Evolutionary conservation across 1,140 invertebrate species (phyloP).

Genomic region (Neodiprion lecontei): DNA sequence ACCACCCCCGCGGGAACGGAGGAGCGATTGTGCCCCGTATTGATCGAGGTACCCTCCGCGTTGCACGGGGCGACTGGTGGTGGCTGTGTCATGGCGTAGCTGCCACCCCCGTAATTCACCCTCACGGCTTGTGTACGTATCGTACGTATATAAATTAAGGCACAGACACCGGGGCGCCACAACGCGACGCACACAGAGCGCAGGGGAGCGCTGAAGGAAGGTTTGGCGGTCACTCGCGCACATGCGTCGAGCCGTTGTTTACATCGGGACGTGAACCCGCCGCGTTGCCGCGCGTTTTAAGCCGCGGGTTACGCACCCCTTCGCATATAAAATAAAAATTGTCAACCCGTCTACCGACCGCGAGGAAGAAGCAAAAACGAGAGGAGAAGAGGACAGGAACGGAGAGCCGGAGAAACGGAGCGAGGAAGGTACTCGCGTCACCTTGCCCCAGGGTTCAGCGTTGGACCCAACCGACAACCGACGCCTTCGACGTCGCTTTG

Average conservation of each 20-base stretch:
- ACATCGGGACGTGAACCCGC: constrained; percentile 26
- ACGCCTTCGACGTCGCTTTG: constrained; percentile 26
- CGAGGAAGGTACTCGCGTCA: constrained; percentile 14
- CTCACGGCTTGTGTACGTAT: not conserved
- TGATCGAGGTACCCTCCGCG: not conserved
- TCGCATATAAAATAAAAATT: constrained; percentile 21
- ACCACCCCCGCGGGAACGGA: not conserved
- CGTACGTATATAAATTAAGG: not conserved
- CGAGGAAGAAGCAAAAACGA: constrained; percentile 17
- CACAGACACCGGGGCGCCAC: not conserved
- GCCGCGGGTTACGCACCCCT: not conserved
- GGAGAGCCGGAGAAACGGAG: too few relatives aligned
- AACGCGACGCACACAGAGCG: not conserved
- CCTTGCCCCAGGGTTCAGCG: not conserved
- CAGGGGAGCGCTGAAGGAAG: not conserved
- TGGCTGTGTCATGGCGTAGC: not conserved
- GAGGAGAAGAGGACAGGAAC: not conserved
- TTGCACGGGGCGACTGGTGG: not conserved
- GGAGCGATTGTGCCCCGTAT: not conserved
- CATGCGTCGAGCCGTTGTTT: constrained; percentile 30
- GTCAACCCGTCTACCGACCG: constrained; percentile 22
- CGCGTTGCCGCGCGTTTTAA: constrained; percentile 11
- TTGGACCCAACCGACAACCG: not conserved
- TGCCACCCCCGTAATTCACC: not conserved
- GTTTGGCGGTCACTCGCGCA: constrained; percentile 12